Evolutionary conservation across 2,888 invertebrate genomes (phyloP).

Genomic region (Oligia fasciuncula): DNA sequence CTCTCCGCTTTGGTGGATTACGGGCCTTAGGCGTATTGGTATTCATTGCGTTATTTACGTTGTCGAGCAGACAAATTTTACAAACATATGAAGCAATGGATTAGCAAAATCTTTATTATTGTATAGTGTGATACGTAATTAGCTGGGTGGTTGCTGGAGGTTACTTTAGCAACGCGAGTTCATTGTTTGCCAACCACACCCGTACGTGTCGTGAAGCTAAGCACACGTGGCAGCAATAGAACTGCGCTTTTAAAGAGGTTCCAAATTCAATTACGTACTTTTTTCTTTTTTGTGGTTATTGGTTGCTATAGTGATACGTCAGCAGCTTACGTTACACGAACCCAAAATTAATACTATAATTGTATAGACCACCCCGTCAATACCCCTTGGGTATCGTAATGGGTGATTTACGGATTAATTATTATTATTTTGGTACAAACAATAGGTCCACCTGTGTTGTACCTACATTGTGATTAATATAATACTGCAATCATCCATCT

Average conservation of each 20-base stretch:
- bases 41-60: too few relatives aligned
- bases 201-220: too few relatives aligned
- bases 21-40: too few relatives aligned
- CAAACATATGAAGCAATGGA: too few relatives aligned
- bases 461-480: background rate
- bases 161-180: too few relatives aligned
- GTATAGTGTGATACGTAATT: too few relatives aligned
- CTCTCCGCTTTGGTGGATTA: too few relatives aligned
- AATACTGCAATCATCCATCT: slow-evolving; percentile 26
- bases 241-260: slow-evolving; percentile 14
- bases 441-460: slow-evolving; percentile 31
- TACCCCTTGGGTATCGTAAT: slow-evolving; percentile 34
- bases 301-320: background rate
- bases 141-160: too few relatives aligned
- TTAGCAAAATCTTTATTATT: too few relatives aligned
- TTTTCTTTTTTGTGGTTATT: background rate
- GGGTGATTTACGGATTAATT: slow-evolving; percentile 41
- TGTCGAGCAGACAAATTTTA: too few relatives aligned
- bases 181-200: too few relatives aligned
- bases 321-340: slow-evolving; percentile 13
- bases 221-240: background rate
- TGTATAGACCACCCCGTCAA: slow-evolving; percentile 6
- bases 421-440: slow-evolving; percentile 16
- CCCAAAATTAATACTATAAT: slow-evolving; percentile 21
- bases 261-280: slow-evolving; percentile 12